Evolutionary conservation across 2,797 vertebrate genomes (phyloP), one percentile per base, ranked within the genome.

Genomic region (Dromococcyx pavoninus): DNA sequence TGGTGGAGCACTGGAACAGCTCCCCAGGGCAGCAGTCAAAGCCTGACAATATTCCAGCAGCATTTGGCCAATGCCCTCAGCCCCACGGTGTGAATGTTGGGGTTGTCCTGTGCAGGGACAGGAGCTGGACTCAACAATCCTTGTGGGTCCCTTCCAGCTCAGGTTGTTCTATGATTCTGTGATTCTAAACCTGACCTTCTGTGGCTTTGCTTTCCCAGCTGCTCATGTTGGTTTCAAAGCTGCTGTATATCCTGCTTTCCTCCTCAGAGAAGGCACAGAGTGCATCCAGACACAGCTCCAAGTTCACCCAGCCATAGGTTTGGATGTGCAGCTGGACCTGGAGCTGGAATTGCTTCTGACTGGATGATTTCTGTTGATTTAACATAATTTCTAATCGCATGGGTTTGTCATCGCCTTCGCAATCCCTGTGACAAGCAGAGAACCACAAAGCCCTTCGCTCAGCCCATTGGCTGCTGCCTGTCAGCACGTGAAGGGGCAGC

Each of bases 371-470:
- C 0, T 1, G 27, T 53, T 56, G 61, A 33, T 73, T 77, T 27
- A 13, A 18, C 48, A 58, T 28, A 4, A 8, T 28, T 79, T 35
- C 48, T 58, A 28, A 12, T 11, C 22, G 22, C 35, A 23, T 8
- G 16, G 9, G 13, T 91, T 72, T 51, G 30, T 66, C 65, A 48
- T 24, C 8, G 0, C 15, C 41, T 65, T 35, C 46, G 23, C 41
- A 5, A 4, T 54, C 60, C 51, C 60, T 35, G 41, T 33, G n/a
- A 27, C 39, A 41, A 44, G 54, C 56, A 50, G 41, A 14, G 11
- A 32, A 30, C 41, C 5, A 0, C n/a, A 2, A 43, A 74, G 44
- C 25, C 0, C 0, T 7, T 11, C 24, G 61, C 61, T 69, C 54
- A 86, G 61, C 60, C 58, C 54, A 15, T 41, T 70, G 19, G 66